A percentile compares a stretch with the other conserved stretches of the same genome.
phyloP scores from a whole-genome alignment of 1,140 invertebrate genomes.

The Rhynchophorus ferrugineus region DNA sequence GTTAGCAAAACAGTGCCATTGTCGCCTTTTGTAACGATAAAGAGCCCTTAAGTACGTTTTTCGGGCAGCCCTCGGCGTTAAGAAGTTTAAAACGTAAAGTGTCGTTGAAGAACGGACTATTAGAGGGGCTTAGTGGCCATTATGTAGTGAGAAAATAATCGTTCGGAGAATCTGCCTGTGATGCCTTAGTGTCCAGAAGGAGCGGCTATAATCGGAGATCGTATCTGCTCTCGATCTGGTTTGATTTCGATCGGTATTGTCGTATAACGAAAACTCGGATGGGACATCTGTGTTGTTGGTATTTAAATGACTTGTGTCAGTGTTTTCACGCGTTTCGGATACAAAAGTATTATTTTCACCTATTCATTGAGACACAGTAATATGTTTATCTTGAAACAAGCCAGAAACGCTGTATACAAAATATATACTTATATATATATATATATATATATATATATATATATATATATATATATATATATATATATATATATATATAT shows the following conservation, averaged over 20 bases:
- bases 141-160: not conserved
- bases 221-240: no score
- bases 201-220: no score
- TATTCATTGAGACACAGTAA: no score
- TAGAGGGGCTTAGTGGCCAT: not conserved
- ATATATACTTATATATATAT: not conserved
- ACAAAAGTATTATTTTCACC: no score
- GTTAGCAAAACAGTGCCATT: slow-evolving; percentile 40
- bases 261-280: no score
- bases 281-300: no score
- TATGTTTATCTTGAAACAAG: no score
- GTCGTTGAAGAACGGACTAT: not conserved
- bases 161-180: not conserved
- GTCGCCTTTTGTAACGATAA: slow-evolving; percentile 37
- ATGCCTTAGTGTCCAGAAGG: no score
- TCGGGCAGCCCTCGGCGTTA: not conserved
- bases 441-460: not conserved
- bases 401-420: not conserved
- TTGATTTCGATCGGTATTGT: no score
- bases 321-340: no score
- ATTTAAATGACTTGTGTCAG: no score
- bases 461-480: slow-evolving; percentile 9
- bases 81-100: not conserved
- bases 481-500: slow-evolving; percentile 11
- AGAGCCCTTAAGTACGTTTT: slow-evolving; percentile 31